Percentiles rank a stretch among this genome's conserved stretches.
Evolutionary conservation across 2,113 vertebrate genomes (phyloP).

Genomic region (Seriola dumerili): DNA sequence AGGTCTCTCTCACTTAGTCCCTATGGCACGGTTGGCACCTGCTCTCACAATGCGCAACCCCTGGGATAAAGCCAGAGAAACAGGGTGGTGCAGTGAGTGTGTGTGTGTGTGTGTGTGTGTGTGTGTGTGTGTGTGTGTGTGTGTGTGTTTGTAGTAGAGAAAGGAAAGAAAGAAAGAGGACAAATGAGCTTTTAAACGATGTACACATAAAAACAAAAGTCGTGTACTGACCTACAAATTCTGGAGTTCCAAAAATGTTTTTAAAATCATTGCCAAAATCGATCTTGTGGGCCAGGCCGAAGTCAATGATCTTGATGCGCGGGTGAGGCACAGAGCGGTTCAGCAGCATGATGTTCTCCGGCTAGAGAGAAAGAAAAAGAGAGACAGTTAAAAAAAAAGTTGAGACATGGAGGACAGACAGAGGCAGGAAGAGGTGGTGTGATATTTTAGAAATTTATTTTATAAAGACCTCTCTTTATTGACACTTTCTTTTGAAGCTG

Average conservation of each 20-base stretch:
- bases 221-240: constrained; percentile 94
- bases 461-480: no score
- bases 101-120: neutral
- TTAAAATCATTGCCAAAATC: constrained; percentile 99
- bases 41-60: constrained; percentile 48
- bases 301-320: constrained; percentile 99
- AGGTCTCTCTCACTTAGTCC: constrained; percentile 57
- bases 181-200: neutral
- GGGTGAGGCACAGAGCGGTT: constrained; percentile 93
- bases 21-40: constrained; percentile 56
- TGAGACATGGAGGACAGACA: neutral
- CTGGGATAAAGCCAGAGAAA: constrained; percentile 54
- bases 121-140: neutral
- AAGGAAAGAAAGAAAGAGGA: neutral
- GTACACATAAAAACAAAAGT: neutral
- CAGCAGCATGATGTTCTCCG: constrained; percentile 99
- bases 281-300: constrained; percentile 98
- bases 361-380: constrained; percentile 78
- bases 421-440: neutral
- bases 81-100: neutral
- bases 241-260: constrained; percentile 98
- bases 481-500: no score
- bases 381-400: neutral
- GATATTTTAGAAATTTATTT: no score
- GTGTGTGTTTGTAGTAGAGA: neutral